Conservation (phyloP, 2,113 vertebrate species). For the Cathartes aura region DNA sequence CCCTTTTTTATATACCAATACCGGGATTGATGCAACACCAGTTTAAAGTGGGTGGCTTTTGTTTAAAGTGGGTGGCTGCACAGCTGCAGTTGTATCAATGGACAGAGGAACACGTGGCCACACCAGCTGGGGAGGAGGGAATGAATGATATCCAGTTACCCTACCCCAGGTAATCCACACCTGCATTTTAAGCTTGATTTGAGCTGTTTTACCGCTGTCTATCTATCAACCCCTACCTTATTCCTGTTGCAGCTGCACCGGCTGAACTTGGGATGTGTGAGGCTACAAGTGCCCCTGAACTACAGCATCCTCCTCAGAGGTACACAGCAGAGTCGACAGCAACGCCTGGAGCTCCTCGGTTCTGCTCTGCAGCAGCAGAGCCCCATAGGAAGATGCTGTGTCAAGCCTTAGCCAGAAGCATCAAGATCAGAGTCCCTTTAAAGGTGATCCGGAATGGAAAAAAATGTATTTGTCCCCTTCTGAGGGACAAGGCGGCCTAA, state of each 20-base stretch:
- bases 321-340: background rate
- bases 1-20: background rate
- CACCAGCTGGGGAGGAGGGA: background rate
- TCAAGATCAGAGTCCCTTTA: background rate
- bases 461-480: background rate
- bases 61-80: background rate
- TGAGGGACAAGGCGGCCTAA: background rate
- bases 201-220: background rate
- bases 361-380: background rate
- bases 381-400: background rate
- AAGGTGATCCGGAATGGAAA: background rate
- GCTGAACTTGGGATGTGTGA: background rate
- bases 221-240: background rate
- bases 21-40: background rate
- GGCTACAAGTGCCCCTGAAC: background rate
- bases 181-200: background rate
- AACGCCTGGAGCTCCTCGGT: background rate
- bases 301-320: background rate
- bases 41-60: background rate
- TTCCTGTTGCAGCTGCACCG: background rate
- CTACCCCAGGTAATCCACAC: background rate
- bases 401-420: background rate
- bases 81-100: fast-evolving
- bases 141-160: background rate
- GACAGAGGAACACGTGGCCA: fast-evolving